A percentile compares a stretch with the other conserved stretches of the same genome.
These are phyloP conservation scores for Coturnix japonica DNA, from an alignment of 2,113 vertebrate genomes.

Conservation along the genomic window DNA sequence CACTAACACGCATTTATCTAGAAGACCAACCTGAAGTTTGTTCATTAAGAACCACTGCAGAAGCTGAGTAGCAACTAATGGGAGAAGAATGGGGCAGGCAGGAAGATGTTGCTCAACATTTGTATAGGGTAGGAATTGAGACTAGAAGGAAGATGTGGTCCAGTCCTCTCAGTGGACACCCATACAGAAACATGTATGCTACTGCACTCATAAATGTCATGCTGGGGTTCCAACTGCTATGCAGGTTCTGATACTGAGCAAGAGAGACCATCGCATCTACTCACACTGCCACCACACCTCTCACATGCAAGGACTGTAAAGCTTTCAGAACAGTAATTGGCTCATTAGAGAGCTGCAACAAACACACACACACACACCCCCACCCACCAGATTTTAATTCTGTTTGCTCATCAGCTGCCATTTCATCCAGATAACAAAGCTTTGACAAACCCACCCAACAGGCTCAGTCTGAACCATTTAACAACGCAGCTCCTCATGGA, in stretches of 20 bases:
- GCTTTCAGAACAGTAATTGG: neutral
- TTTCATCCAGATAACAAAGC: rapidly evolving
- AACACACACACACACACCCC: neutral
- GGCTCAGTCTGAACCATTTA: neutral
- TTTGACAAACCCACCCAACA: slow-evolving; percentile 23
- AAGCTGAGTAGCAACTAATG: neutral
- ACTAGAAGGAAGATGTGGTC: neutral
- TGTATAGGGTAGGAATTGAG: neutral
- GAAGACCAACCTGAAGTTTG: neutral
- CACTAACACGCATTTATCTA: neutral
- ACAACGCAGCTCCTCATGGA: neutral
- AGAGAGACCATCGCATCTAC: neutral
- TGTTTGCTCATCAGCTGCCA: rapidly evolving
- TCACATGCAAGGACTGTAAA: neutral
- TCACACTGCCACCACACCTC: neutral
- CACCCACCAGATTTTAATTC: neutral
- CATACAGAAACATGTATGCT: rapidly evolving
- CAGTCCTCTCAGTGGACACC: neutral
- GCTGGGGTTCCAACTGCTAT: neutral
- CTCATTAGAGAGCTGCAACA: neutral
- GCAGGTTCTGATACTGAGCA: neutral
- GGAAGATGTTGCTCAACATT: neutral
- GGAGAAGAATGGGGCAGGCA: neutral
- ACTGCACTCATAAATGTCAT: neutral
- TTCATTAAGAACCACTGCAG: neutral